Conservation (phyloP, 2,888 invertebrate genomes). For the Schizaphis graminum region DNA sequence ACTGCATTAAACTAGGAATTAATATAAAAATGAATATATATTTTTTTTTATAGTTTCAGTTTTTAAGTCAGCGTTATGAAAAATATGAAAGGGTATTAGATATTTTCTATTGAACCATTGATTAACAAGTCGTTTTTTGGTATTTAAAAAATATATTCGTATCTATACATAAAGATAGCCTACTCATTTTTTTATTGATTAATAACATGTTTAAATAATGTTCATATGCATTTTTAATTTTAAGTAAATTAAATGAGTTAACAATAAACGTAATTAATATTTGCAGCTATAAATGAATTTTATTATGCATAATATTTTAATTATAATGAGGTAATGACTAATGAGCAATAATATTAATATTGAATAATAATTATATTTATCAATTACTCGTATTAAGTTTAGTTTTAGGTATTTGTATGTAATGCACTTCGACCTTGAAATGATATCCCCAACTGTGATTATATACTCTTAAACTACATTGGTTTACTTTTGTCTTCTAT, state of each 20-base stretch:
- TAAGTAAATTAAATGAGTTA: not conserved
- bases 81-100: not conserved
- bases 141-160: not conserved
- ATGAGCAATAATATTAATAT: not conserved
- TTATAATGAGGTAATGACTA: not conserved
- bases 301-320: not conserved
- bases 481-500: not conserved
- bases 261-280: not conserved
- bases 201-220: not conserved
- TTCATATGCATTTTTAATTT: not conserved
- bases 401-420: not conserved
- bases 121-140: not conserved
- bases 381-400: not conserved
- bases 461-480: not conserved
- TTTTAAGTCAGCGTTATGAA: not conserved
- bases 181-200: not conserved
- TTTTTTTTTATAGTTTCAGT: not conserved
- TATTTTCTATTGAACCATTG: not conserved
- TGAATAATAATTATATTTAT: not conserved
- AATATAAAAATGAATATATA: not conserved
- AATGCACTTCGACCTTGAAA: not conserved
- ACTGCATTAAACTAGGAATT: not conserved
- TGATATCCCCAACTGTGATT: conserved; percentile 7
- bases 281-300: not conserved
- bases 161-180: not conserved